Base-by-base conservation (phyloP, 1,140 invertebrate genomes). In the Limonius californicus region DNA sequence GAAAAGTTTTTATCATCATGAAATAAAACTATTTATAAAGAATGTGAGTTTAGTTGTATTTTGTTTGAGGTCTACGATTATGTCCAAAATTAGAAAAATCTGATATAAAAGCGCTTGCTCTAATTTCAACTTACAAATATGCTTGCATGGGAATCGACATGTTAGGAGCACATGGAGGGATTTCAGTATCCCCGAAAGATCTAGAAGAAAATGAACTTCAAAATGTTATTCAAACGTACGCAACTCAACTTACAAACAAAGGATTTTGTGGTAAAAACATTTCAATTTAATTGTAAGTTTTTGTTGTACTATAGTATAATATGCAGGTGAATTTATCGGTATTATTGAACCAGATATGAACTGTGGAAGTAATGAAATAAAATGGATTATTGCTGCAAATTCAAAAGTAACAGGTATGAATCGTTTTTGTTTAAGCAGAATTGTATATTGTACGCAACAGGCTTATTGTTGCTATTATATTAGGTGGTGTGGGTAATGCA, bases 271-370 rank as follows among this genome's bases (percentile, higher is more conserved):
- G 35, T 57, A 50, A 7, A n/a, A n/a, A n/a, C n/a, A n/a, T n/a
- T n/a, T n/a, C n/a, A n/a, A n/a, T n/a, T n/a, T n/a, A n/a, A n/a
- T n/a, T n/a, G n/a, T n/a, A n/a, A n/a, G n/a, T n/a, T n/a, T n/a
- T n/a, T n/a, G n/a, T n/a, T n/a, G n/a, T n/a, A n/a, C n/a, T n/a
- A n/a, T n/a, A n/a, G n/a, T n/a, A 11, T 11, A 54, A 16, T 15
- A 58, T 68, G 19, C 63, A 79, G 78, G 87, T 14, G 88, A 89
- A 8, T 87, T 85, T 21, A 83, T 90, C 64, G 90, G 94, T 80
- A 89, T 94, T 0, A 89, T 91, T 1, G 92, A 92, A 1, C 93
- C 93, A 11, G 92, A 95, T 75, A 79, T 88, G 16, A 90, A 90
- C 62, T 93, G 91, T 8, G 83, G 87, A 9, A 84, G 87, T 42